phyloP scores from a whole-genome alignment of 2,797 vertebrate species.

The Micropoecilia bifurca region DNA sequence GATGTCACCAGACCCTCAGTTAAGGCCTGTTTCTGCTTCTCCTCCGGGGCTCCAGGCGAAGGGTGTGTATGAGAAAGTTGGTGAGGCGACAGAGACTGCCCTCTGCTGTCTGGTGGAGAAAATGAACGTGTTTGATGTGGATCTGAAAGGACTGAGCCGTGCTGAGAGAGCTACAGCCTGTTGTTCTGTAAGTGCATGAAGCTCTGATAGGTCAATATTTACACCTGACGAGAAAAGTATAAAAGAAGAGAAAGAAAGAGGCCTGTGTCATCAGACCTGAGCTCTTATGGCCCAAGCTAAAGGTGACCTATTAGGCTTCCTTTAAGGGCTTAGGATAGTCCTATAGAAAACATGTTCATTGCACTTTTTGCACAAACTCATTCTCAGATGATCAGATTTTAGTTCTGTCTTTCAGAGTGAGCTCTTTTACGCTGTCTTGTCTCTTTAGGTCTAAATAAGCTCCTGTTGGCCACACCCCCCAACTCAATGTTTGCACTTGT shows the following conservation, averaged over 20 bases:
- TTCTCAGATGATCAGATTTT: too few relatives aligned
- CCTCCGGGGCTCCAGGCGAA: constrained; percentile 68
- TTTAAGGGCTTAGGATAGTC: too few relatives aligned
- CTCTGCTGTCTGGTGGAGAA: constrained; percentile 86
- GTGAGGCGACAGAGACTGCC: constrained; percentile 85
- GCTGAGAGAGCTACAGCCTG: constrained; percentile 82
- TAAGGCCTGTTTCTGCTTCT: constrained; percentile 14
- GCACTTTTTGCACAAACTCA: too few relatives aligned
- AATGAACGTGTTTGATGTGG: constrained; percentile 85
- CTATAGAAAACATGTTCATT: too few relatives aligned
- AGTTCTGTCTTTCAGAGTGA: too few relatives aligned
- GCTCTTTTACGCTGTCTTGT: too few relatives aligned
- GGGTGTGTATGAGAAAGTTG: constrained; percentile 83
- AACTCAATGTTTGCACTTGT: too few relatives aligned
- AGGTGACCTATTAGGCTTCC: too few relatives aligned
- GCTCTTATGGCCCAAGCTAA: too few relatives aligned
- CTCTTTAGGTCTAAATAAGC: too few relatives aligned
- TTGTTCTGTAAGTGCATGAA: constrained; percentile 75
- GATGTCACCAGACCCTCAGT: not conserved
- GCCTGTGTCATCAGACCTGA: not conserved
- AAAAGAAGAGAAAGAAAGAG: not conserved
- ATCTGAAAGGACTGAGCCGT: constrained; percentile 72
- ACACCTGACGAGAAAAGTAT: not conserved
- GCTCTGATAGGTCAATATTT: not conserved
- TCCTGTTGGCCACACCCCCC: too few relatives aligned